Conservation (phyloP, 2,888 invertebrate species). For the Anarsia innoxiella region DNA sequence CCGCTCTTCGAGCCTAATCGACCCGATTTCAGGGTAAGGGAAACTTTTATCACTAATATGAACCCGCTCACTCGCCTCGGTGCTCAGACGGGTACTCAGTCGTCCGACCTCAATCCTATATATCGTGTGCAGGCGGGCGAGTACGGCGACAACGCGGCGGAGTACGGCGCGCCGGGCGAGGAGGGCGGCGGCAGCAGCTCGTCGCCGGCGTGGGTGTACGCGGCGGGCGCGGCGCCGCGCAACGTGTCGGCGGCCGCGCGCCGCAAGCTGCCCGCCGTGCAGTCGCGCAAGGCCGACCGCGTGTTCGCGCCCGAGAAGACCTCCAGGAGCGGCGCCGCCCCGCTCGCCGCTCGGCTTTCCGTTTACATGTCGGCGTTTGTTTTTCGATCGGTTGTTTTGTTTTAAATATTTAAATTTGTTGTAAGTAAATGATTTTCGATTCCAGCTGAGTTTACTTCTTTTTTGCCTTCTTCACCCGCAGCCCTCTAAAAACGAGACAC, state of each 20-base stretch:
- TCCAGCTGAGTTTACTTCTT: no score
- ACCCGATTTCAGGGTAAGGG: background rate
- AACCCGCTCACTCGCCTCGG: no score
- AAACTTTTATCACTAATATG: no score
- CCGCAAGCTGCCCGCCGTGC: constrained; percentile 8
- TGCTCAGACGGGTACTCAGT: no score
- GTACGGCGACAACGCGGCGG: constrained; percentile 56
- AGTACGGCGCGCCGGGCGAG: constrained; percentile 28
- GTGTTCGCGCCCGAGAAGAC: constrained; percentile 7
- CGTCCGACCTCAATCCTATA: no score
- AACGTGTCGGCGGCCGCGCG: constrained; percentile 11
- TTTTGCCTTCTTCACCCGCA: no score
- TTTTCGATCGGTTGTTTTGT: no score
- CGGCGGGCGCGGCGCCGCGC: constrained; percentile 16
- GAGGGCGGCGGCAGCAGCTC: constrained; percentile 17
- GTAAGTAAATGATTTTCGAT: no score
- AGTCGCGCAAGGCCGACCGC: constrained; percentile 9
- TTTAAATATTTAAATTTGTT: no score
- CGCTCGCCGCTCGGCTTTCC: background rate
- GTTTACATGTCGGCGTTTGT: background rate
- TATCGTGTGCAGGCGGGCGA: constrained; percentile 61
- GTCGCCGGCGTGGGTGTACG: constrained; percentile 17
- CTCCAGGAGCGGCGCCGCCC: constrained; percentile 3
- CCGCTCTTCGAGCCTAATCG: constrained; percentile 1
- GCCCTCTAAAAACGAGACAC: no score